These are phyloP conservation scores for Anagrus nilaparvatae DNA, from an alignment of 1,140 invertebrate genomes.

Conservation along the genomic window DNA sequence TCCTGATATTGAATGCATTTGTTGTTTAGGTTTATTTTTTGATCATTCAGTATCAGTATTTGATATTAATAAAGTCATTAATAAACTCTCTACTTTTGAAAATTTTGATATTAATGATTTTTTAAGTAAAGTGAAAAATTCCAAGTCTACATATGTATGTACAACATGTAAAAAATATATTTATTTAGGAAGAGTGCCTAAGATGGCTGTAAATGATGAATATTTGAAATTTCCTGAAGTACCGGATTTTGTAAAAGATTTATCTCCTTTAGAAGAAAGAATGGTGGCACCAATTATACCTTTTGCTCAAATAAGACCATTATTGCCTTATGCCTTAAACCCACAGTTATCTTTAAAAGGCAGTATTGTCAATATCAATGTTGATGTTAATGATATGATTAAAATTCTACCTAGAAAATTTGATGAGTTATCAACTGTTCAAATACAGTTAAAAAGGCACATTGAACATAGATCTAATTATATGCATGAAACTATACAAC, in stretches of 20 bases:
- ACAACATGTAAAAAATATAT: constrained; percentile 2
- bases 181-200: neutral
- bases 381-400: constrained; percentile 18
- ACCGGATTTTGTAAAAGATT: constrained; percentile 1
- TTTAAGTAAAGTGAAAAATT: neutral
- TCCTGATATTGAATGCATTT: neutral
- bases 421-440: constrained; percentile 15
- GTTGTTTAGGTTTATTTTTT: neutral
- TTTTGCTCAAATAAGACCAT: constrained; percentile 16
- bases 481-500: constrained; percentile 15
- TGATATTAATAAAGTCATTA: neutral
- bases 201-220: neutral
- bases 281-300: constrained; percentile 12
- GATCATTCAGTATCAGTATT: neutral
- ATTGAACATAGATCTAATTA: constrained; percentile 13
- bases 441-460: constrained; percentile 18
- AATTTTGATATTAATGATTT: neutral
- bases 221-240: constrained; percentile 7
- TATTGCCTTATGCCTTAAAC: constrained; percentile 16
- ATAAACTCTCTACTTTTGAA: neutral
- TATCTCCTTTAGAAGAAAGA: constrained; percentile 8
- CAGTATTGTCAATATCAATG: constrained; percentile 16
- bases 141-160: neutral
- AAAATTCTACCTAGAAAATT: constrained; percentile 15
- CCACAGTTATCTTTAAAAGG: constrained; percentile 16